Base-by-base conservation (phyloP, 2,888 invertebrate genomes). In the Caenorhabditis afra region DNA sequence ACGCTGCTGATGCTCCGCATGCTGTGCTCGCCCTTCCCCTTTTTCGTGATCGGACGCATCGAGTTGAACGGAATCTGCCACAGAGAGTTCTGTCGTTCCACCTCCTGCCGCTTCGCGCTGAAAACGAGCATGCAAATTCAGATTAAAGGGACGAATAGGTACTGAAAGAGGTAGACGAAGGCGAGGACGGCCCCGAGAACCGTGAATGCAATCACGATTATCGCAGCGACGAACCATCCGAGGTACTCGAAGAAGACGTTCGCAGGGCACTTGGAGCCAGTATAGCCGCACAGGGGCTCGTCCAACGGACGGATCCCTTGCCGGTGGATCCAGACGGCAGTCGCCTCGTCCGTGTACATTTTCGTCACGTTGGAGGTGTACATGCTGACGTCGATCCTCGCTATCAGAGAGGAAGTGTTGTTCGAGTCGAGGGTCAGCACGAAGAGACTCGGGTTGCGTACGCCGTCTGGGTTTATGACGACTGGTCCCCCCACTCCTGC, bases 11-110 rank as follows among this genome's bases (percentile, higher is more conserved):
- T 61, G 37, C 68, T 68, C 14, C 80, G 53, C 77, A 81, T 70
- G 62, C 81, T 81, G 45, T 84, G 81, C 41, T 80, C 78, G 47
- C 66, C 75, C 50, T 71, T 71, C 41, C 53, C 64, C 47, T 71
- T 81, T 61, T 58, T 79, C 11, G 67, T 44, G 1, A 68, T 61
- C 35, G 49, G 55, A 53, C 52, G 71, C 76, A 68, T 66, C 41
- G 64, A 71, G 45, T 50, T 58, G 44, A 52, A 86, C 23, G 85
- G 83, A 18, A 86, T 82, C 53, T 84, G 80, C 81, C 86, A 86
- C 12, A 83, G 77, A 11, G 74, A 58, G 20, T 85, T 79, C 52
- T 77, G 78, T 18, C 81, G 59, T 47, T 83, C 81, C 22, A 81
- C 71, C 61, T 86, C 85, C 47, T 76, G 67, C 22, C 78, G 58